Percentiles rank a stretch among this genome's conserved stretches.
phyloP scores from a whole-genome alignment of 37 sponge, comb jelly and placozoan species.

The Spongilla lacustris region DNA sequence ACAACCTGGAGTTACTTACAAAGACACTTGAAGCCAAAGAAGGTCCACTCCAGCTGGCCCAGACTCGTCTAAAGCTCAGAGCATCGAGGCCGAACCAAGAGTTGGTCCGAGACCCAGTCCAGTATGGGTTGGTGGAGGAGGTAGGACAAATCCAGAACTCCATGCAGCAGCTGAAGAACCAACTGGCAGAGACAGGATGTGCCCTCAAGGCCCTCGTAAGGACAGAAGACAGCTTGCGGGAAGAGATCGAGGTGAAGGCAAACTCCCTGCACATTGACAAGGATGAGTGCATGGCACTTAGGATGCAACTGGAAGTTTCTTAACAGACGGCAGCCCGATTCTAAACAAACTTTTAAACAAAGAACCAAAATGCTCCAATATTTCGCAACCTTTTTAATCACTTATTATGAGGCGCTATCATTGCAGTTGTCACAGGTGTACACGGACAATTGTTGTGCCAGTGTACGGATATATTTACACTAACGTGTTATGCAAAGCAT shows the following conservation, averaged over 20 bases:
- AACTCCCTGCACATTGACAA: constrained; percentile 86
- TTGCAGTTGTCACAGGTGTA: neutral
- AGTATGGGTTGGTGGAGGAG: constrained; percentile 83
- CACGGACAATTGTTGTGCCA: neutral
- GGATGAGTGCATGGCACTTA: constrained; percentile 80
- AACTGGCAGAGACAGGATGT: constrained; percentile 63
- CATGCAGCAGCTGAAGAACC: constrained; percentile 56
- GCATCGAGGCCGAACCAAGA: constrained; percentile 84
- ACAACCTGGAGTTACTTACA: constrained; percentile 67
- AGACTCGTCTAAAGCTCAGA: constrained; percentile 79
- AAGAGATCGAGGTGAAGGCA: constrained; percentile 89
- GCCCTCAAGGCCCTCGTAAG: constrained; percentile 81
- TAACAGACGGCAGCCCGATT: constrained; percentile 83
- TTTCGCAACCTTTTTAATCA: neutral
- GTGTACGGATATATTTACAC: neutral
- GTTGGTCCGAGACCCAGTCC: constrained; percentile 93
- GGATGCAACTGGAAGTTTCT: constrained; percentile 48
- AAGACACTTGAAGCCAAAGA: constrained; percentile 70
- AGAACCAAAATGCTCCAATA: neutral
- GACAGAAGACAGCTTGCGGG: constrained; percentile 83
- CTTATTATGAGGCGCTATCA: neutral
- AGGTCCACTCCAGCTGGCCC: constrained; percentile 82
- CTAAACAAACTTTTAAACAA: constrained; percentile 10
- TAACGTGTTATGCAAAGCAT: neutral
- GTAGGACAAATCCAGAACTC: constrained; percentile 73